Base-by-base conservation (phyloP, 1,140 invertebrate genomes). In the Sycophaga agraensis region DNA sequence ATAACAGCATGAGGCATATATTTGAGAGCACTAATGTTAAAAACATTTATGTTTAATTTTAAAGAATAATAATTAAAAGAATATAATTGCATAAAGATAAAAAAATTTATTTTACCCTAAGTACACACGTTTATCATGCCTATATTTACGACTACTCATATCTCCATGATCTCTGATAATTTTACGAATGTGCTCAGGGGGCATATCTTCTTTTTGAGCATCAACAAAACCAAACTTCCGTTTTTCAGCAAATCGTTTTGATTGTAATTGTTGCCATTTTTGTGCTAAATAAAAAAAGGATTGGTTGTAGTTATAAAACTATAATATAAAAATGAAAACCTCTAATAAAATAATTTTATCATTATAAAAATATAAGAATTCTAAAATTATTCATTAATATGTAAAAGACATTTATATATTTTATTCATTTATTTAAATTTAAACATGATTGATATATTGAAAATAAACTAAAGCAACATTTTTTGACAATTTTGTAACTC, bases 1-100 rank as follows among this genome's bases (percentile, higher is more conserved):
- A 99, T 89, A 0, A 99, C 96, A 21, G 98, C 97, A 86, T 99
- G 98, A 2, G 98, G 97, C 96, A 99, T 99, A 75, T 99, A 99
- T 78, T 99, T 99, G 22, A 99, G 82, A 3, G 97, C 96, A 9
- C 89, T 89, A 70, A 14, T 82, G 82, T 63, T 61, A 53, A 68
- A 69, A 50, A 31, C 17, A 31, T 34, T 12, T 35, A 17, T 35
- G 12, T 31, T n/a, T n/a, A n/a, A 21, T 50, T 6, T 2, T 16
- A 26, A 48, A 14, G n/a, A 50, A 14, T 54, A 55, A 45, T 17
- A 14, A 56, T 45, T 31, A 11, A 24, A 40, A 37, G 53, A 50
- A 43, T 22, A 35, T 40, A 21, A 54, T 39, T 19, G 35, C 28
- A 34, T 53, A 43, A 39, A 54, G 37, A 54, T 17, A 17, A 22